Percentiles rank a stretch among this genome's conserved stretches.
Conservation (phyloP, 2,113 vertebrate genomes). For the Ahaetulla prasina region DNA sequence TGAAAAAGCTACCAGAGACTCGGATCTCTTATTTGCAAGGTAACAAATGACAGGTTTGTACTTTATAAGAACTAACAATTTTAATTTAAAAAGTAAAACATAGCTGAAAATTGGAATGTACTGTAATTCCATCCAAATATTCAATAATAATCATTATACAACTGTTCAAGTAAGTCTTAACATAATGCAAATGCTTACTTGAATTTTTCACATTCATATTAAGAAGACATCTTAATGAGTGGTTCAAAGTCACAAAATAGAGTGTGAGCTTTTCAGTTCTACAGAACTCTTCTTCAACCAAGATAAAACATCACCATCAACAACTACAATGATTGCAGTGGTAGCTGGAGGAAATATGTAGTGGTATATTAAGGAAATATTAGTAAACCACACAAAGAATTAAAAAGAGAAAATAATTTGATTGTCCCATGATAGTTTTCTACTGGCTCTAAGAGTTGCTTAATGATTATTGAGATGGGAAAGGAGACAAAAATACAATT, state of each 20-base stretch:
- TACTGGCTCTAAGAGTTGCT: background rate
- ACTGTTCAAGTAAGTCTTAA: background rate
- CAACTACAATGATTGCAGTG: background rate
- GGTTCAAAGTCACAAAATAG: background rate
- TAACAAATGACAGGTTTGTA: conserved; percentile 15
- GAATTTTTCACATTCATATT: background rate
- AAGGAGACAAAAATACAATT: background rate
- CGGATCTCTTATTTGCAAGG: conserved; percentile 78
- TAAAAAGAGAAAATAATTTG: background rate
- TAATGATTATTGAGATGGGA: background rate
- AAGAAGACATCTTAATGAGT: background rate
- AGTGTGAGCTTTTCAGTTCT: background rate
- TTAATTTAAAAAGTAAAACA: background rate
- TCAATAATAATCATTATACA: background rate
- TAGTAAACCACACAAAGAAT: background rate
- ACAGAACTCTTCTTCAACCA: background rate
- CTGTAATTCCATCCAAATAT: background rate
- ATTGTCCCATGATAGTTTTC: background rate
- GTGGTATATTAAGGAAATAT: background rate
- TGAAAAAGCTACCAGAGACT: conserved; percentile 78
- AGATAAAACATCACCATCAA: background rate
- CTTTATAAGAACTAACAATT: background rate
- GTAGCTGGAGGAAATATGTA: background rate
- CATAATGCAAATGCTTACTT: background rate
- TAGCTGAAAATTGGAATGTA: background rate